A percentile compares a stretch with the other conserved stretches of the same genome.
Conservation (phyloP, 2,888 invertebrate genomes). For the Polyploca ridens region DNA sequence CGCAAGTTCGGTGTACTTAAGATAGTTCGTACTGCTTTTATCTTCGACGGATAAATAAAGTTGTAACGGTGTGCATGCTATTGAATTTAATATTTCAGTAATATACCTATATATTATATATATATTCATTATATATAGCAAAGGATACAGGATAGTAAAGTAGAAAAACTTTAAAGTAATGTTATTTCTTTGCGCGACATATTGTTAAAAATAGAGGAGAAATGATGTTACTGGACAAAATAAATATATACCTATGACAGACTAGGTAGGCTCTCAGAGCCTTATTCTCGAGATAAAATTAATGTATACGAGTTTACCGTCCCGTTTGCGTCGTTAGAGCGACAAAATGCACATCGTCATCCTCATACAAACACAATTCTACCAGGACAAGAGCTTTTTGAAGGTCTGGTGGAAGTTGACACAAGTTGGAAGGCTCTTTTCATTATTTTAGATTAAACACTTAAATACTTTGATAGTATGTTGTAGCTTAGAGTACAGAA, state of each 20-base stretch:
- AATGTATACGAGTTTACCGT: neutral
- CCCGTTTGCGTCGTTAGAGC: slow-evolving; percentile 1
- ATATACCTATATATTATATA: too few species aligned
- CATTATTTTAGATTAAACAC: neutral
- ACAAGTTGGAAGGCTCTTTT: neutral
- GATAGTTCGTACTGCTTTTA: neutral
- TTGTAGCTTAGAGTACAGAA: too few species aligned
- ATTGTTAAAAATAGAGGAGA: neutral
- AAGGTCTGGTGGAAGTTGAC: neutral
- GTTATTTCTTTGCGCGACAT: too few species aligned
- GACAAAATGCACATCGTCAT: slow-evolving; percentile 6
- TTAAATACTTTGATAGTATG: too few species aligned
- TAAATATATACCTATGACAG: neutral
- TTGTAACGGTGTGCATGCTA: neutral
- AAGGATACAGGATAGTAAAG: neutral
- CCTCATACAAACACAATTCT: neutral
- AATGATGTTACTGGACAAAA: neutral
- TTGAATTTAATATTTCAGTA: too few species aligned
- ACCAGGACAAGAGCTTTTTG: neutral
- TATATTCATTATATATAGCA: too few species aligned
- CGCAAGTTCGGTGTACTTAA: neutral
- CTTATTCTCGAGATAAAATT: neutral
- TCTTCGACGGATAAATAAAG: neutral
- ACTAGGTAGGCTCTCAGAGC: neutral
- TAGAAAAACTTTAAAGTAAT: too few species aligned